These are phyloP conservation scores for Acrocera orbiculus DNA, from an alignment of 2,888 invertebrate species.

Conservation along the genomic window DNA sequence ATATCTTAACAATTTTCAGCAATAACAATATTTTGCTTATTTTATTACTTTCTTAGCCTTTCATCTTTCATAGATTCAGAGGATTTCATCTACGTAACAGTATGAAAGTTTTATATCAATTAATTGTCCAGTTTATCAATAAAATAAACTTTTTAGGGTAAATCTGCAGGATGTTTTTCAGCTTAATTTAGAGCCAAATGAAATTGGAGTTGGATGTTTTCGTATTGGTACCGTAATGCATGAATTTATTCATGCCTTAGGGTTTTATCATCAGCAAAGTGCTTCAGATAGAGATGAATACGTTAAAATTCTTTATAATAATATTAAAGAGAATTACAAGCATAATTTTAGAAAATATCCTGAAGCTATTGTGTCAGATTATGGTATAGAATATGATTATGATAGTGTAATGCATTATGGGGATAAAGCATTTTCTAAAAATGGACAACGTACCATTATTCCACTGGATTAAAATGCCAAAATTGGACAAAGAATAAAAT, in stretches of 20 bases:
- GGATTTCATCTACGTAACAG: too few species aligned
- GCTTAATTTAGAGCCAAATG: background rate
- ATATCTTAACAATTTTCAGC: too few species aligned
- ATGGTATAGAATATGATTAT: constrained; percentile 51
- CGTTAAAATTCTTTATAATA: constrained; percentile 55
- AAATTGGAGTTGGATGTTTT: constrained; percentile 28
- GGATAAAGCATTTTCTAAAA: constrained; percentile 46
- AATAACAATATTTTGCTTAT: too few species aligned
- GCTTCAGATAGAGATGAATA: constrained; percentile 58
- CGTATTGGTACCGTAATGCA: constrained; percentile 50
- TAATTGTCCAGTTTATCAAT: too few species aligned
- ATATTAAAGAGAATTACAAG: constrained; percentile 35
- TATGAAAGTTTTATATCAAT: too few species aligned
- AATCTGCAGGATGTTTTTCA: too few species aligned
- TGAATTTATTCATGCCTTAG: constrained; percentile 62
- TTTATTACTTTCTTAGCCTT: too few species aligned
- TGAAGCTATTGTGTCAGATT: constrained; percentile 43
- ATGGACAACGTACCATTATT: constrained; percentile 46
- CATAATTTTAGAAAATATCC: constrained; percentile 48
- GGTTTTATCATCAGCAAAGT: constrained; percentile 73
- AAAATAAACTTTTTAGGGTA: too few species aligned
- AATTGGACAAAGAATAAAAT: constrained; percentile 1
- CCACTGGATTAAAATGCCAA: constrained; percentile 27
- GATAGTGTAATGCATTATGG: constrained; percentile 58
- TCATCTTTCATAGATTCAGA: too few species aligned